phyloP scores from a whole-genome alignment of 1,140 invertebrate species.

The Kradibia gibbosae region DNA sequence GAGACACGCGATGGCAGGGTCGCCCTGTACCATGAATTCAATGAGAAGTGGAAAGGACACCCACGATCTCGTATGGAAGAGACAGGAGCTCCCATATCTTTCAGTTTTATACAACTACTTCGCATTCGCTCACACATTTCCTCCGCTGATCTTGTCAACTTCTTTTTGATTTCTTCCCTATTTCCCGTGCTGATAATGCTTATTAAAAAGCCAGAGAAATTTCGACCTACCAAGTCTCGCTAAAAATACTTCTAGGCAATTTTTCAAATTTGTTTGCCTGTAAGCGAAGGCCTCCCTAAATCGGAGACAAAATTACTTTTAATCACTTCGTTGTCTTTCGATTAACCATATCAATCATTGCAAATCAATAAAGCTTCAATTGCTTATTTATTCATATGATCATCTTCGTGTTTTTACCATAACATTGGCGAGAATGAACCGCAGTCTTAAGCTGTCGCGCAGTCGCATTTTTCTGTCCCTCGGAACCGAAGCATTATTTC shows the following conservation, averaged over 20 bases:
- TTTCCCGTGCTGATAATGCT: background rate
- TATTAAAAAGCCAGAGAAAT: background rate
- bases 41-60: slow-evolving; percentile 31
- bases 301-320: background rate
- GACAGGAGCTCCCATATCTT: background rate
- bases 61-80: background rate
- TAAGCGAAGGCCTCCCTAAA: background rate
- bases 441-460: too few species aligned
- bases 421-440: too few species aligned
- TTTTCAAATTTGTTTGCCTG: background rate
- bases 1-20: slow-evolving; percentile 46
- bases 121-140: background rate
- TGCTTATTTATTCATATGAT: too few species aligned
- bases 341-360: too few species aligned
- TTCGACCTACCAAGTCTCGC: background rate
- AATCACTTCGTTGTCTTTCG: too few species aligned
- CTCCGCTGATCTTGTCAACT: background rate
- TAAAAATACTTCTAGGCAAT: background rate
- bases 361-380: too few species aligned
- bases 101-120: background rate
- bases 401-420: too few species aligned
- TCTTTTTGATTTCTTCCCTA: slow-evolving; percentile 53
- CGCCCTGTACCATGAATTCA: background rate
- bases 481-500: too few species aligned
- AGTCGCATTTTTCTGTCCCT: too few species aligned